Conservation (phyloP, 2,888 invertebrate species). For the Cephalotes varians region DNA sequence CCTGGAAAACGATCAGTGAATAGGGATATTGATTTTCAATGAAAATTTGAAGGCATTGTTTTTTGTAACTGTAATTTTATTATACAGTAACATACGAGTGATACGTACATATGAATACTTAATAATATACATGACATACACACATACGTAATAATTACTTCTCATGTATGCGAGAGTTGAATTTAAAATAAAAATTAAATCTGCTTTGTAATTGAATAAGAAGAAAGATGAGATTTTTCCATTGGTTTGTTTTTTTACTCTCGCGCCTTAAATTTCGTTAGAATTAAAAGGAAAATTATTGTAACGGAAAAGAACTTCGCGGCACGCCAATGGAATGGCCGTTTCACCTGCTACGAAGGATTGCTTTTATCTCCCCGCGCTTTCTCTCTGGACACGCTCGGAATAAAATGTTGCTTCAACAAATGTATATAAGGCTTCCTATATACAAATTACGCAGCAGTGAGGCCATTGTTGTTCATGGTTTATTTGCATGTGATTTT, state of each 20-base stretch:
- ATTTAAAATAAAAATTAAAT: background rate
- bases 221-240: background rate
- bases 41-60: background rate
- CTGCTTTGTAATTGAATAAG: background rate
- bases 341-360: constrained; percentile 47
- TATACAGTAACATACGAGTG: background rate
- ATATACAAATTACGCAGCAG: constrained; percentile 32
- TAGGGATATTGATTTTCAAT: background rate
- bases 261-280: background rate
- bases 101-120: background rate
- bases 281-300: constrained; percentile 5
- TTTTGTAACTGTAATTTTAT: background rate
- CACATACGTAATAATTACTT: background rate
- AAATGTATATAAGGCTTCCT: constrained; percentile 27
- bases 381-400: constrained; percentile 53
- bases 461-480: constrained; percentile 13
- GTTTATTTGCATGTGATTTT: constrained; percentile 43
- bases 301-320: background rate
- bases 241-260: background rate
- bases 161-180: background rate
- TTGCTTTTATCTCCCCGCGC: constrained; percentile 48
- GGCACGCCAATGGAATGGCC: constrained; percentile 25
- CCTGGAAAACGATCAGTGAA: background rate
- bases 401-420: constrained; percentile 42
- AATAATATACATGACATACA: background rate